Conservation (phyloP, 2,797 vertebrate genomes). For the Lepilemur septentrionalis region DNA sequence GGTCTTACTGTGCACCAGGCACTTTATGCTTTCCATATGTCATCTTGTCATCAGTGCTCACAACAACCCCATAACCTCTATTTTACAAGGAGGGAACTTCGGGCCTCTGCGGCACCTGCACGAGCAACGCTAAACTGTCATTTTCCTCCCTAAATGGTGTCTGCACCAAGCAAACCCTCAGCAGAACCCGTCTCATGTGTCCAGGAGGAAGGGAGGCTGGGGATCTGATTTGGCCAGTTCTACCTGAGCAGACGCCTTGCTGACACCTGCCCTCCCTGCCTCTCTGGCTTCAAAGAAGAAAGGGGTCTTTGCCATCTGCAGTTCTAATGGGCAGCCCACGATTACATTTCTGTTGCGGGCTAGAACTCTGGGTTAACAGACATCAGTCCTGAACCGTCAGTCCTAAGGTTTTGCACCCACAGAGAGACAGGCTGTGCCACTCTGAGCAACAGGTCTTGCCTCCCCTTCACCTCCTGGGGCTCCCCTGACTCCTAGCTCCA, state of each 20-base stretch:
- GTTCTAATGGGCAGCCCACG: not conserved
- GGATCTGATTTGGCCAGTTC: not conserved
- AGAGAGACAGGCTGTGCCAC: not conserved
- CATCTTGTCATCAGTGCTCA: not conserved
- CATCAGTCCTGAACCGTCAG: no score
- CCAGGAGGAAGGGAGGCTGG: not conserved
- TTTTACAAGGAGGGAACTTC: not conserved
- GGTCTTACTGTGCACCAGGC: not conserved
- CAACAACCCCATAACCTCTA: not conserved
- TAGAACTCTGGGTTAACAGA: not conserved
- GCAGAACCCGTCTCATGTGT: not conserved
- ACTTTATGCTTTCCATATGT: fast-evolving
- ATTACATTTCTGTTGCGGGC: not conserved
- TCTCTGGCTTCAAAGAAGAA: not conserved
- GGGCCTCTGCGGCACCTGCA: not conserved
- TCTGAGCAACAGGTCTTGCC: no score
- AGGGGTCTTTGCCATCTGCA: not conserved
- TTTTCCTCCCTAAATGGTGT: not conserved
- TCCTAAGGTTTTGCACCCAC: not conserved
- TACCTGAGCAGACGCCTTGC: not conserved
- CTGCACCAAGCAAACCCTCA: not conserved
- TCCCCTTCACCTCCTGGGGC: not conserved
- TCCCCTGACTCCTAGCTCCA: not conserved
- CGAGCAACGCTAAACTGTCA: not conserved
- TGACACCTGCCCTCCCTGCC: no score